phyloP scores from a whole-genome alignment of 30 jellyfish, hydroid and myxozoan genomes.

The Aurelia sp. region DNA sequence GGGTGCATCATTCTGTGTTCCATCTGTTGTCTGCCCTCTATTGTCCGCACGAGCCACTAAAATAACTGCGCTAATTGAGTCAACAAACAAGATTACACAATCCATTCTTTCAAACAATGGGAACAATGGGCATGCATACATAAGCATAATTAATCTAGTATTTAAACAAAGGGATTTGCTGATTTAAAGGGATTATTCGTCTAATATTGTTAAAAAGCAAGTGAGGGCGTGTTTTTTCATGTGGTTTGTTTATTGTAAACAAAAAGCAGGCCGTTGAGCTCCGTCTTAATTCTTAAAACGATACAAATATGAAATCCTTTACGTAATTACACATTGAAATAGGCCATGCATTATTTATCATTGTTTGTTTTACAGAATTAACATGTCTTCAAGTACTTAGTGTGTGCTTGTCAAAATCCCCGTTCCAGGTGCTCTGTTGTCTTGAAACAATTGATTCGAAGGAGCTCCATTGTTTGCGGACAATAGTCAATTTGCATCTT shows the following conservation, averaged over 20 bases:
- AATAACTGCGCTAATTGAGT: slow-evolving; percentile 33
- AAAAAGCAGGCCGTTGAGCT: slow-evolving; percentile 6
- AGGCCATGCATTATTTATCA: no score
- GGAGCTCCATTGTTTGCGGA: no score
- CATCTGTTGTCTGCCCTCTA: slow-evolving; percentile 47
- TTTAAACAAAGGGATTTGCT: not conserved
- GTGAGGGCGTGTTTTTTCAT: slow-evolving; percentile 36
- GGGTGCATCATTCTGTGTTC: slow-evolving; percentile 21
- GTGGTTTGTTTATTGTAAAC: not conserved
- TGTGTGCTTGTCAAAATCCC: no score
- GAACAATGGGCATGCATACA: slow-evolving; percentile 34
- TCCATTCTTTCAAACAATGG: not conserved
- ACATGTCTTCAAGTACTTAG: no score
- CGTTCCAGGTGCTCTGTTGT: no score
- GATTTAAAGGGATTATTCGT: slow-evolving; percentile 16
- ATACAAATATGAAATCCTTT: no score
- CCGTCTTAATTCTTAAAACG: not conserved
- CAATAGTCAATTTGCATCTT: no score
- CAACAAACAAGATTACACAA: slow-evolving; percentile 17
- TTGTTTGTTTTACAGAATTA: no score
- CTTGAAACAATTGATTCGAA: no score
- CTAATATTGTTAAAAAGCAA: slow-evolving; percentile 39
- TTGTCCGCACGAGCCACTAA: slow-evolving; percentile 38
- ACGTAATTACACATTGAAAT: no score
- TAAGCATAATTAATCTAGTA: slow-evolving; percentile 52